phyloP scores from a whole-genome alignment of 2,113 vertebrate genomes.

The Plectropomus leopardus region DNA sequence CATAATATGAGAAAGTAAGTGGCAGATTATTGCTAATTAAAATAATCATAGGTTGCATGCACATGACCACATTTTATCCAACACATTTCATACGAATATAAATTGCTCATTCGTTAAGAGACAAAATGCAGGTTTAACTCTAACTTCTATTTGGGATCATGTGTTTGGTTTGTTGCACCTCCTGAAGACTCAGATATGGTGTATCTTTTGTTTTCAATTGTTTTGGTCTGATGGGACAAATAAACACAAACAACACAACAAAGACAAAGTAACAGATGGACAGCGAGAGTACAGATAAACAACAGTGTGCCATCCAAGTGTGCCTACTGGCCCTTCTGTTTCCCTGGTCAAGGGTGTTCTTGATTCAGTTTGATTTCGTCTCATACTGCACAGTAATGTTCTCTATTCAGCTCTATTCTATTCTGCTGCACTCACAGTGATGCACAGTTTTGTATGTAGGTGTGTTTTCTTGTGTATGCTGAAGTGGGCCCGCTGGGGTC shows the following conservation, averaged over 20 bases:
- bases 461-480: conserved; percentile 45
- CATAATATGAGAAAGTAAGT: not conserved
- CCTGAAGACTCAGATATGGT: not conserved
- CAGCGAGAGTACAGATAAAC: conserved; percentile 44
- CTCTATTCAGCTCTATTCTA: not conserved
- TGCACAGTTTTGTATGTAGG: conserved; percentile 19
- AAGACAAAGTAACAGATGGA: conserved; percentile 65
- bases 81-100: too few relatives aligned
- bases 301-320: conserved; percentile 48
- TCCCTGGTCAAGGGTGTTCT: not conserved
- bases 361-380: conserved; percentile 2
- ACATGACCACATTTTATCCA: too few relatives aligned
- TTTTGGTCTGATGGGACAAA: conserved; percentile 47
- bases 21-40: not conserved
- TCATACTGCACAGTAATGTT: not conserved
- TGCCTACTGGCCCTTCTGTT: not conserved
- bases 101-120: not conserved
- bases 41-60: too few relatives aligned
- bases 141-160: not conserved
- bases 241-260: conserved; percentile 64
- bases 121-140: not conserved
- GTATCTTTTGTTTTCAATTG: conserved; percentile 1
- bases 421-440: not conserved
- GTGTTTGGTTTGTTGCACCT: not conserved
- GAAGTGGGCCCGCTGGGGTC: conserved; percentile 50